A percentile compares a stretch with the other conserved stretches of the same genome.
These are phyloP conservation scores for Percina caprodes DNA, from an alignment of 2,113 vertebrate species.

Conservation along the genomic window DNA sequence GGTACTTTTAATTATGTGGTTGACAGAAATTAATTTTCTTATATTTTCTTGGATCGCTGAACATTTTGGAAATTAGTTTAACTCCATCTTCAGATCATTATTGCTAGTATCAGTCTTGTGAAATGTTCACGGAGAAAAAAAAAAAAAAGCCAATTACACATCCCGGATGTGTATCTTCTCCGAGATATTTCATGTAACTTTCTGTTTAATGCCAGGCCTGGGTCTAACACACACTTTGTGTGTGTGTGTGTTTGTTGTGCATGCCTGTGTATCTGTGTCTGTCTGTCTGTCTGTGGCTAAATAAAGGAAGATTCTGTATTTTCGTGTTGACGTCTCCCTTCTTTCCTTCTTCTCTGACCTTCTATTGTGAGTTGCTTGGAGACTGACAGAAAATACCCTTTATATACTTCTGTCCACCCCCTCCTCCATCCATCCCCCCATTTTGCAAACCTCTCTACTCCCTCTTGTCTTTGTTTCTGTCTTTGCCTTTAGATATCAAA, in stretches of 20 bases:
- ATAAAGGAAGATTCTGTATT: conserved; percentile 82
- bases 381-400: conserved; percentile 91
- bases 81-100: neutral
- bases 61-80: neutral
- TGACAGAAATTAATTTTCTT: neutral
- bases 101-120: neutral
- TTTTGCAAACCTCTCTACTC: conserved; percentile 33
- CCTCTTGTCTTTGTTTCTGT: conserved; percentile 54
- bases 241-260: conserved; percentile 3
- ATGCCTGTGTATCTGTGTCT: conserved; percentile 39
- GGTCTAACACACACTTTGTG: neutral
- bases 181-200: neutral
- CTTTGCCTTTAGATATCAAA: conserved; percentile 57
- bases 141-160: neutral
- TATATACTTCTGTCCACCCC: conserved; percentile 68
- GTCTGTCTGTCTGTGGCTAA: conserved; percentile 72
- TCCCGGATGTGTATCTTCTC: neutral
- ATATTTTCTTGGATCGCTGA: no score
- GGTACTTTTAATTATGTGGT: neutral
- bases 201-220: neutral
- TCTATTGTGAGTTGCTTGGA: conserved; percentile 99
- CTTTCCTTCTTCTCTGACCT: conserved; percentile 90
- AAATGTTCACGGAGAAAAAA: neutral
- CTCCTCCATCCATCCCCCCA: conserved; percentile 38
- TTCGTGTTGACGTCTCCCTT: conserved; percentile 83